Percentiles rank a stretch among this genome's conserved stretches.
Evolutionary conservation across 2,113 vertebrate genomes (phyloP).

Genomic region (Bos indicus): DNA sequence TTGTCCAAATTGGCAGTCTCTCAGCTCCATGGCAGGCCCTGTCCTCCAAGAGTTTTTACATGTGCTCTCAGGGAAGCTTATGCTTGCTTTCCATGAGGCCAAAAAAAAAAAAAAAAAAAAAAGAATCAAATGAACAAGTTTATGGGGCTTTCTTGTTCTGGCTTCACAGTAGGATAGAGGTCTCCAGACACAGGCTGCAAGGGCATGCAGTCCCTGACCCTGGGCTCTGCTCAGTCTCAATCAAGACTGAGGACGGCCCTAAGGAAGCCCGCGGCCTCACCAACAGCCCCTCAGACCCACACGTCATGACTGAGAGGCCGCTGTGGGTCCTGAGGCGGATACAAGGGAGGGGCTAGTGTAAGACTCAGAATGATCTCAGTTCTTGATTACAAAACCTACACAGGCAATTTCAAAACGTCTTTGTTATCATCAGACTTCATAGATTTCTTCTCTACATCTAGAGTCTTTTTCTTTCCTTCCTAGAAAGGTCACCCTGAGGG

Average conservation of each 20-base stretch:
- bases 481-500: constrained; percentile 31
- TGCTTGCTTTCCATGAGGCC: neutral
- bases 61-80: neutral
- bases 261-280: neutral
- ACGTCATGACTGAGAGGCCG: neutral
- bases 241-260: neutral
- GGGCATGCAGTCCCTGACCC: neutral
- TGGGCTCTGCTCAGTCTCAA: neutral
- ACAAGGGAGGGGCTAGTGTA: neutral
- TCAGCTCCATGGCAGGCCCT: neutral
- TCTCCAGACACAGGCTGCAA: neutral
- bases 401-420: constrained; percentile 38
- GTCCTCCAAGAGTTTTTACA: neutral
- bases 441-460: neutral
- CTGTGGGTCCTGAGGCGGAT: neutral
- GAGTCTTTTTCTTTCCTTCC: neutral
- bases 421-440: neutral
- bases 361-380: neutral
- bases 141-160: constrained; percentile 26
- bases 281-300: neutral
- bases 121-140: neutral
- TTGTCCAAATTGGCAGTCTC: constrained; percentile 15
- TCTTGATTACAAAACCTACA: constrained; percentile 5
- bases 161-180: neutral
- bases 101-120: neutral